These are phyloP conservation scores for Cheilosia impressa DNA, from an alignment of 2,888 invertebrate genomes.

Conservation along the genomic window DNA sequence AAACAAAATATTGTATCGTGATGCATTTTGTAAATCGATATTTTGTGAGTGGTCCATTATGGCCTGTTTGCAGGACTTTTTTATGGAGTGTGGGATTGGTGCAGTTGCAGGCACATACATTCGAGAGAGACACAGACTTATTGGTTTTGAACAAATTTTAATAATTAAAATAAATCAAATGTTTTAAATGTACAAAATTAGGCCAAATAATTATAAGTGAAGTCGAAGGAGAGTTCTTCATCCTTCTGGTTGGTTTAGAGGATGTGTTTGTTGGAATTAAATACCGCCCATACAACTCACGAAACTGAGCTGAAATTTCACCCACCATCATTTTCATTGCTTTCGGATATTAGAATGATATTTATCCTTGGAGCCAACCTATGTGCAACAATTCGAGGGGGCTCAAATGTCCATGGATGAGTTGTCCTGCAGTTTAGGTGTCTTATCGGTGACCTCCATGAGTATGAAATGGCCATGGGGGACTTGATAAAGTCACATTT, in stretches of 20 bases:
- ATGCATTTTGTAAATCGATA: constrained; percentile 39
- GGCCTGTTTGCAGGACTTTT: not conserved
- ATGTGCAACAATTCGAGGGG: no score
- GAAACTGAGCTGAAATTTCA: no score
- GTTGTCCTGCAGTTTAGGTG: no score
- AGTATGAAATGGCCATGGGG: no score
- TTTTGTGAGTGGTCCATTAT: constrained; percentile 20
- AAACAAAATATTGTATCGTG: constrained; percentile 9
- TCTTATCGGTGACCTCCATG: no score
- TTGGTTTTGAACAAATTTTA: not conserved
- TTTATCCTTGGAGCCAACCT: no score
- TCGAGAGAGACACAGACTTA: not conserved
- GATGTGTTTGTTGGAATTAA: not conserved
- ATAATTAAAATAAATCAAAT: constrained; percentile 14
- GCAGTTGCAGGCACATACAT: constrained; percentile 32
- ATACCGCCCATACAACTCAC: not conserved
- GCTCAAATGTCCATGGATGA: no score
- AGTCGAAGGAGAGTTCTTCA: not conserved
- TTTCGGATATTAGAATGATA: no score
- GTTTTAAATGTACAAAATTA: constrained; percentile 18
- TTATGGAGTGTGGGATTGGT: not conserved
- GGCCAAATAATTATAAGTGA: not conserved
- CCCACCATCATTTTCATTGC: no score
- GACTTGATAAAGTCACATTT: no score
- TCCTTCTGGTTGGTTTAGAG: no score